Evolutionary conservation across 2,888 invertebrate genomes (phyloP).

Genomic region (Amiota mariae): DNA sequence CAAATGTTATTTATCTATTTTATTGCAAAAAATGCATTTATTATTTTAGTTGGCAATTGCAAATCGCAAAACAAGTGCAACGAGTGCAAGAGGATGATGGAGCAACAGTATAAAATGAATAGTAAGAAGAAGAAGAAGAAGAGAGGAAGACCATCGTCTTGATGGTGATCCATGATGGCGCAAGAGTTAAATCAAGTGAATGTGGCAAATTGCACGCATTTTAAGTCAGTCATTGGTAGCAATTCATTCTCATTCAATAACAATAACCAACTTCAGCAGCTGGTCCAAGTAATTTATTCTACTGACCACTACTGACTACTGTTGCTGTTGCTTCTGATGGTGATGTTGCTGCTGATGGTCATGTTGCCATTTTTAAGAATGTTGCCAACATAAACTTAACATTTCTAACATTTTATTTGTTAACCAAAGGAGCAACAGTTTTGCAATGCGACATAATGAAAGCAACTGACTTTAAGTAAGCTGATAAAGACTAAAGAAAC

Average conservation of each 20-base stretch:
- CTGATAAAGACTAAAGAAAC: not conserved
- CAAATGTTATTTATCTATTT: conserved; percentile 31
- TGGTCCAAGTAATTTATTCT: conserved; percentile 37
- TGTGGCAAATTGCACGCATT: conserved; percentile 48
- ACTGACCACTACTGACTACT: no score
- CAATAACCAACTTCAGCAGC: conserved; percentile 6
- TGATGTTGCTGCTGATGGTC: not conserved
- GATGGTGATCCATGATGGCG: not conserved
- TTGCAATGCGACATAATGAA: conserved; percentile 20
- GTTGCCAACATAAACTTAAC: conserved; percentile 37
- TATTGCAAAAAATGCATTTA: conserved; percentile 29
- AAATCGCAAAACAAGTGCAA: conserved; percentile 20
- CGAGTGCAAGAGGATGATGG: not conserved
- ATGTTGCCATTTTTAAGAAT: conserved; percentile 16
- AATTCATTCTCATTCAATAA: conserved; percentile 7
- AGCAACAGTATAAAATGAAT: no score
- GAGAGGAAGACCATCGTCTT: no score
- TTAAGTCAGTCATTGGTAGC: not conserved
- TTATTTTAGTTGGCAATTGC: conserved; percentile 23
- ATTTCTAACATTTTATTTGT: conserved; percentile 25
- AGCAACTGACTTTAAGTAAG: not conserved
- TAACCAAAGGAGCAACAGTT: not conserved
- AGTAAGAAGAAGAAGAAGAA: no score
- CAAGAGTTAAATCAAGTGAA: conserved; percentile 33
- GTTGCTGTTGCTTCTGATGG: not conserved